Conservation (phyloP, 2,113 vertebrate species). For the Pterocles burchelli region DNA sequence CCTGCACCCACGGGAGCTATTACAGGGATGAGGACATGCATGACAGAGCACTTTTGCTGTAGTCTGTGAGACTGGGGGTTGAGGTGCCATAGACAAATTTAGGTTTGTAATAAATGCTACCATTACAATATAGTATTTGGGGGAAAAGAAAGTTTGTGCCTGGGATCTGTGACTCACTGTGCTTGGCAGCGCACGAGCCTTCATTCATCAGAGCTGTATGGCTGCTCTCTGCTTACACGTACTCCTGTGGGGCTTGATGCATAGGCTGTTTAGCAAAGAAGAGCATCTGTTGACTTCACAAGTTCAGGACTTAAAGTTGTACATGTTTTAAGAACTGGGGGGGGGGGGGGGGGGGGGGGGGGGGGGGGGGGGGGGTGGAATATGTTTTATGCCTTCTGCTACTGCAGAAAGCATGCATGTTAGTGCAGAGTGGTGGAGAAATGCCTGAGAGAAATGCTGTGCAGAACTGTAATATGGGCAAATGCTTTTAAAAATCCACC, state of each 20-base stretch:
- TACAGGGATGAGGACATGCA: neutral
- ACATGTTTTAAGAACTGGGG: neutral
- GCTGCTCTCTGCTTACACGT: neutral
- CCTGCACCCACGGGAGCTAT: neutral
- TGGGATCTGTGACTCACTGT: neutral
- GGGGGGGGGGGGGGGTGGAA: neutral
- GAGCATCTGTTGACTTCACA: neutral
- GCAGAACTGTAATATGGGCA: neutral
- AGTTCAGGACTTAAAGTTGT: neutral
- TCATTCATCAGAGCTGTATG: neutral
- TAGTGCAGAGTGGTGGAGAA: neutral
- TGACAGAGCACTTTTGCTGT: neutral
- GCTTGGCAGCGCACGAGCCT: neutral
- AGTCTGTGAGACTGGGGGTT: neutral
- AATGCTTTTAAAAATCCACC: neutral
- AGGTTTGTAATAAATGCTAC: neutral
- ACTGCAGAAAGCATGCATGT: fast-evolving
- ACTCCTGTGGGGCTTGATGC: neutral
- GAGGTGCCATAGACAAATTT: neutral
- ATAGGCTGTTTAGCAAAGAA: neutral
- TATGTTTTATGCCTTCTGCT: neutral
- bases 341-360: neutral
- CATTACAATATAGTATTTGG: neutral
- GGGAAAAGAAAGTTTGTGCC: neutral
- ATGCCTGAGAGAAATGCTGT: neutral